Evolutionary conservation across 1,140 invertebrate genomes (phyloP), one percentile per base, ranked within the genome.

Genomic region (Medauroidea extradentata): DNA sequence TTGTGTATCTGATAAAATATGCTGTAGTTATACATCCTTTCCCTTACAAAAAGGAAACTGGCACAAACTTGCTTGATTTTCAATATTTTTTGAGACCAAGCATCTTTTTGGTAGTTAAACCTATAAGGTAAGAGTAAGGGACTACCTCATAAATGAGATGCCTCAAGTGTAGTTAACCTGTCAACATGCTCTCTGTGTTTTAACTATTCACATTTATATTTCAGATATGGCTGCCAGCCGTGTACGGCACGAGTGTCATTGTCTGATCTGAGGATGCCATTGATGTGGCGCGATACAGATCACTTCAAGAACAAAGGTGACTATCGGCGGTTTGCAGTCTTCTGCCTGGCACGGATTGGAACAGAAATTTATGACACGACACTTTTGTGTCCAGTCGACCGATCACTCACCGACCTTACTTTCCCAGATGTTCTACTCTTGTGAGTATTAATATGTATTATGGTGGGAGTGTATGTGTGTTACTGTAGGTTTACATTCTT

Each of bases 281-380:
- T 89, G 27, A 87, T 88, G 74, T 89, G 86, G 86, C 80, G 84
- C 57, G 85, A 88, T 68, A 81, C 80, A 0, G 86, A 88, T 68
- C 85, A 88, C 65, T 88, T 88, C 66, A 87, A 87, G 69, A 87
- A 87, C 71, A 84, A 85, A 62, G 85, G 86, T 24, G 85, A 88
- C 72, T 83, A 87, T 69, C 70, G 85, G 44, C 74, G 85, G 57
- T 89, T 86, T 71, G 85, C 86, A 3, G 85, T 88, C 5, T 89
- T 89, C 71, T 88, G 85, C 68, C 68, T 89, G 50, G 77, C 84
- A 18, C 80, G 81, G 63, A 77, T 87, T 51, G 86, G 85, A 1
- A 85, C 84, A 0, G 85, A 88, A 67, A 82, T 89, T 39, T 84
- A 83, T 49, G 86, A 88, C 65, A 88, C 86, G 0, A 76, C 80